Base-by-base conservation (phyloP, 2,888 invertebrate species). In the Pseudococcus longispinus region DNA sequence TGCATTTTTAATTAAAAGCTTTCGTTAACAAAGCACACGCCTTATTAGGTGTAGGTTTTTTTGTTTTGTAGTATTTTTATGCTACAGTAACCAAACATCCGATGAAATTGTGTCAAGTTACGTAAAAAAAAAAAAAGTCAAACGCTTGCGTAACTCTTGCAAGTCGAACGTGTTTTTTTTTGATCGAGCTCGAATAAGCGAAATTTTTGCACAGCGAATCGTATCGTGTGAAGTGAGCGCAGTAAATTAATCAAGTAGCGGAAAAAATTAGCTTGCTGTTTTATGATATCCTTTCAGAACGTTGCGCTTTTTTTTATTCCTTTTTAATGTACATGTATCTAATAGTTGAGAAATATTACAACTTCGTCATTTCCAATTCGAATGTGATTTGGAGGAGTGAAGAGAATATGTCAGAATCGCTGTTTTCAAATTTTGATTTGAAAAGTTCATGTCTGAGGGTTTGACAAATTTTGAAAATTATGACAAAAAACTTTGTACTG, bases 1-100 rank as follows among this genome's bases (percentile, higher is more conserved):
- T 80, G 42, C 77, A 80, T 80, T 80, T 80, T 80, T 80, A 80
- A 80, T 80, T 80, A 80, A 80, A 80, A 37, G 77, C 77, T 80
- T 80, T 80, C 42, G 77, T 80, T 80, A 42, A 37, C 77, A 80
- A 70, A 70, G 70, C 70, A 29, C 70, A 29, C 29, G 70, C 70
- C 70, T 70, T 70, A 70, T 70, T 70, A 70, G 32, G 32, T 70
- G 70, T 29, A 60, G 60, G 9, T 20, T 60, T 60, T 70, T 70
- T 70, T 65, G 11, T 65, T 70, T 3, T n/a, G 55, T 55, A 55
- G 55, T 60, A 60, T 60, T 60, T 60, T 60, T 23, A 60, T 60
- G 55, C 37, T 20, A 55, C n/a, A 13, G 13, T 60, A 60, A 70
- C 70, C 70, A 29, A 70, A 70, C 29, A 70, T 29, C 70, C 29